Percentiles rank a stretch among this genome's conserved stretches.
Conservation (phyloP, 1,140 invertebrate species). For the Sarcophaga bullata region DNA sequence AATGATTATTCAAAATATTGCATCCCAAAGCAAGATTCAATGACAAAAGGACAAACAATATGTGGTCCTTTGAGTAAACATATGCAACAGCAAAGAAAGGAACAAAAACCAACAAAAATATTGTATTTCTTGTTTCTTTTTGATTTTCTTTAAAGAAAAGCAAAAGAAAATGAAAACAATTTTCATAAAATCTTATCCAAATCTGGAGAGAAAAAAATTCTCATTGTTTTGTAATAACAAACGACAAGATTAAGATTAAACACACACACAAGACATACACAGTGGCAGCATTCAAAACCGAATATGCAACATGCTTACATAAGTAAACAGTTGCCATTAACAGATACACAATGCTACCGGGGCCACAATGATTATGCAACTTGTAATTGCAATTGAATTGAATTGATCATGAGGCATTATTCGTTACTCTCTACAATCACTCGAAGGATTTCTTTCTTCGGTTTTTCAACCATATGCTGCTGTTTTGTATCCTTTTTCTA, state of each 20-base stretch:
- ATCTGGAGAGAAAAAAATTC: neutral
- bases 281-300: neutral
- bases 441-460: neutral
- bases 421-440: neutral
- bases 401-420: neutral
- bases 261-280: neutral
- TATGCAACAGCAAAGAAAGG: constrained; percentile 17
- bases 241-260: constrained; percentile 28
- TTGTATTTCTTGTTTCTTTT: neutral
- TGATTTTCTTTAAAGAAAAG: neutral
- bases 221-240: neutral
- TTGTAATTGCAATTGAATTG: constrained; percentile 38
- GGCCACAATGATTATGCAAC: constrained; percentile 30
- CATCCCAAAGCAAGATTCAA: too few relatives aligned
- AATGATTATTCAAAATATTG: too few relatives aligned
- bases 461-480: constrained; percentile 28
- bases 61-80: constrained; percentile 38
- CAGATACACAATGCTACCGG: too few relatives aligned
- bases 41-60: neutral
- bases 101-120: too few relatives aligned
- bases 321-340: constrained; percentile 22
- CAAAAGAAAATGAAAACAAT: neutral
- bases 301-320: neutral
- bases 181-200: constrained; percentile 31
- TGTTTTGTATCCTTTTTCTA: neutral